Base-by-base conservation (phyloP, 1,140 invertebrate species). In the Gryon sp. region DNA sequence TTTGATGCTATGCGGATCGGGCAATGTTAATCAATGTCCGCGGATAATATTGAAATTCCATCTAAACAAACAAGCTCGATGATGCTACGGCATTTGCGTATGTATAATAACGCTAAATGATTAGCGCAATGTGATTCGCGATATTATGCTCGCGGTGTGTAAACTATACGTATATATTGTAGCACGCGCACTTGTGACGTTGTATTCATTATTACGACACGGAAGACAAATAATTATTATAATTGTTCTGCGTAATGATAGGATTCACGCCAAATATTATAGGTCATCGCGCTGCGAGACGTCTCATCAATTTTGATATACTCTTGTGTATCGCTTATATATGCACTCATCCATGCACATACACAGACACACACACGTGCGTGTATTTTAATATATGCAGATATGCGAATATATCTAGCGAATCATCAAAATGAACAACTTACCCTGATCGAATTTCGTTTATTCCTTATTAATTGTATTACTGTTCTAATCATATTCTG, bases 191-290 rank as follows among this genome's bases (percentile, higher is more conserved):
- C 72, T 80, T 82, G 72, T 80, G 75, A 77, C 75, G 65, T 66
- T 76, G 81, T 85, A 88, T 87, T 83, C 86, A 87, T 88, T 87
- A 87, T 87, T 87, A 84, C 82, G 81, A 86, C 82, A 80, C 78
- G 68, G 86, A 87, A 87, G 82, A 83, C 83, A 88, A 87, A 88
- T 88, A 87, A 88, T 87, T 88, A 87, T 87, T 85, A 87, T 88
- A 87, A 87, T 86, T 87, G 82, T 85, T 82, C 78, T 72, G 80
- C 81, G 83, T 86, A 86, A 86, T 87, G 82, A 86, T 85, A 84
- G 83, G 82, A 85, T 86, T 83, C 73, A 65, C 73, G 59, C 66
- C 74, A 74, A 83, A 80, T 79, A 80, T 81, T 82, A 82, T 79
- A 81, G 74, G 78, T 73, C 78, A 78, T 79, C 78, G 80, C 72